Conservation (phyloP, 2,113 vertebrate species). For the Oncorhynchus nerka region DNA sequence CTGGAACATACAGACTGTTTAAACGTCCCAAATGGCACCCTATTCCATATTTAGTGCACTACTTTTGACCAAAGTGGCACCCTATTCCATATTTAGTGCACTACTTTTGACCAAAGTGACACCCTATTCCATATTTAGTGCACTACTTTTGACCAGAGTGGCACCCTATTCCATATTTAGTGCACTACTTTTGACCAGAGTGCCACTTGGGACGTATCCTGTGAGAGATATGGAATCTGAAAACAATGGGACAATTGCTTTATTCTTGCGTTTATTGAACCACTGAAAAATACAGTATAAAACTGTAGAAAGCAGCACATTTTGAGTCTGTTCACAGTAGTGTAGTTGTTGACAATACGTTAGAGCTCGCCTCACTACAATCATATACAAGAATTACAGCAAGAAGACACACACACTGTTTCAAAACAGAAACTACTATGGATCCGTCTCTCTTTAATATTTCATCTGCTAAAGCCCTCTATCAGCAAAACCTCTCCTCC, state of each 20-base stretch:
- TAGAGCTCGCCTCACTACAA: conserved; percentile 54
- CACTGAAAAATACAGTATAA: conserved; percentile 22
- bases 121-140: too few relatives aligned
- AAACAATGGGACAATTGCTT: conserved; percentile 13
- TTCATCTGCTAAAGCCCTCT: conserved; percentile 71
- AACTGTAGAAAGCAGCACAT: conserved; percentile 38
- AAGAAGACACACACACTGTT: too few relatives aligned
- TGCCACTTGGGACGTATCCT: too few relatives aligned
- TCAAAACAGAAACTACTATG: conserved; percentile 56
- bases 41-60: too few relatives aligned
- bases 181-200: too few relatives aligned
- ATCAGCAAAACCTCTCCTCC: conserved; percentile 67
- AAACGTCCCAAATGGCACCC: neutral
- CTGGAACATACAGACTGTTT: neutral
- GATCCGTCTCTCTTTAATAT: conserved; percentile 63
- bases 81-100: too few relatives aligned
- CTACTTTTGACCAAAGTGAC: too few relatives aligned
- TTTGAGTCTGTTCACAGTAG: conserved; percentile 34
- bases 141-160: too few relatives aligned
- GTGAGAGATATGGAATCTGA: neutral
- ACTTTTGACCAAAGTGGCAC: too few relatives aligned
- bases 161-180: too few relatives aligned
- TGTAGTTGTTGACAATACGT: conserved; percentile 45
- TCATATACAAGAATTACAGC: conserved; percentile 51
- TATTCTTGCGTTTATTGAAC: conserved; percentile 23